These are phyloP conservation scores for Phragmatobia fuliginosa DNA, from an alignment of 2,888 invertebrate species.

Conservation along the genomic window DNA sequence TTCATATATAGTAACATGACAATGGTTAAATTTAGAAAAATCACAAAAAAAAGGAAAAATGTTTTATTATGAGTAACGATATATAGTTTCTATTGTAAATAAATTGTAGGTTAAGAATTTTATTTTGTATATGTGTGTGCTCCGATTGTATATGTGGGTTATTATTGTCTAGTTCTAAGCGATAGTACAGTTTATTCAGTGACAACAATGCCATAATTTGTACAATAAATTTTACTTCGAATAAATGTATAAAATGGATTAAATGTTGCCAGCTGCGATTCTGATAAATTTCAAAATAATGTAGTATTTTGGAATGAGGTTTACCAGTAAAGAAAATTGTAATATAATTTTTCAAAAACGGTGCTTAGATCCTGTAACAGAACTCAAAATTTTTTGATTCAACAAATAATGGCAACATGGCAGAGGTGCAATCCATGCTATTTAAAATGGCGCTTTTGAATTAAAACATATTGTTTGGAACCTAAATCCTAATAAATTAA, in stretches of 20 bases:
- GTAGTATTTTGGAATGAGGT: background rate
- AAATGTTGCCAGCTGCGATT: constrained; percentile 26
- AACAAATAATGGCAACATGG: constrained; percentile 32
- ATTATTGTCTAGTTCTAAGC: constrained; percentile 66
- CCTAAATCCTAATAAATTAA: constrained; percentile 38
- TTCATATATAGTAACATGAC: background rate
- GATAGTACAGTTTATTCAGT: constrained; percentile 51
- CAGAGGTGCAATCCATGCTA: constrained; percentile 25
- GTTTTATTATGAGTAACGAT: constrained; percentile 46
- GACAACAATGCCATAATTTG: constrained; percentile 50
- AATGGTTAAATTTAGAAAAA: background rate
- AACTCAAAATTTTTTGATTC: background rate
- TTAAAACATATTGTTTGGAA: constrained; percentile 28
- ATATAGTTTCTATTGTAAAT: constrained; percentile 51
- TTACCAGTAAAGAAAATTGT: background rate
- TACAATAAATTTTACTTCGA: constrained; percentile 39
- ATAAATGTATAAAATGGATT: constrained; percentile 26
- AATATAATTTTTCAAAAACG: background rate
- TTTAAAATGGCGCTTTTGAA: constrained; percentile 34
- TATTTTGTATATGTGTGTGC: constrained; percentile 83
- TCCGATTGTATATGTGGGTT: constrained; percentile 79
- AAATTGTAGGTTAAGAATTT: constrained; percentile 55
- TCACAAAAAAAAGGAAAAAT: constrained; percentile 1
- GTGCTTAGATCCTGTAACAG: constrained; percentile 13
- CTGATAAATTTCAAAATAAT: background rate